Evolutionary conservation across 2,888 invertebrate species (phyloP), one percentile per base, ranked within the genome.

Genomic region (Phasia obesa): DNA sequence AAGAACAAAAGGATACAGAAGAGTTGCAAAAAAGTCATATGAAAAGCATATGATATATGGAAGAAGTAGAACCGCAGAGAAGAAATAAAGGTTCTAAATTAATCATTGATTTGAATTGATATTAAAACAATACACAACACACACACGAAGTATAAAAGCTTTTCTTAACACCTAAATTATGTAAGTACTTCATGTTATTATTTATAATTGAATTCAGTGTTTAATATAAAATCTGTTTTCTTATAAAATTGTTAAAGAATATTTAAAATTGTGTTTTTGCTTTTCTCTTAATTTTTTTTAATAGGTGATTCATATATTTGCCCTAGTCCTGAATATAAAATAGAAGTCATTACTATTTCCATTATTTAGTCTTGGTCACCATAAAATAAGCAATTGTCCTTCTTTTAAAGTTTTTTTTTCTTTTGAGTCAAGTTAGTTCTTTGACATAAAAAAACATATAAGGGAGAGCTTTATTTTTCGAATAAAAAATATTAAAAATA

Each of bases 31-130:
- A 53, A 19, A 17, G 13, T 21, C 64, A 65, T 15, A 57, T 76
- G 47, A 76, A 74, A 71, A 81, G 73, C 9, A 85, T 85, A 77
- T 85, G 85, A 85, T 85, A 84, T 59, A 76, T 51, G 62, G 84
- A 83, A 13, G 69, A 73, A 51, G 13, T 21, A 13, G 78, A 65
- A 25, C 73, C 79, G 4, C 44, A 27, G 13, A 69, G 49, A 38
- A 59, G 83, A 25, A 70, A 81, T 17, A 84, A 82, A 55, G 81
- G 84, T 75, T 85, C 75, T 19, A 84, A 77, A 47, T 31, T 85
- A 21, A 84, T 82, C 0, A 82, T 85, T 15, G 81, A 84, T 62
- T 84, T 84, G 64, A 80, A 85, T 76, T 85, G 13, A 84, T 21
- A 35, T 6, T 7, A 38, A 47, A 27, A 7, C 4, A 7, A 2